Percentiles rank a stretch among this genome's conserved stretches.
Conservation (phyloP, 1,140 invertebrate genomes). For the Pachypeltis micranthus region DNA sequence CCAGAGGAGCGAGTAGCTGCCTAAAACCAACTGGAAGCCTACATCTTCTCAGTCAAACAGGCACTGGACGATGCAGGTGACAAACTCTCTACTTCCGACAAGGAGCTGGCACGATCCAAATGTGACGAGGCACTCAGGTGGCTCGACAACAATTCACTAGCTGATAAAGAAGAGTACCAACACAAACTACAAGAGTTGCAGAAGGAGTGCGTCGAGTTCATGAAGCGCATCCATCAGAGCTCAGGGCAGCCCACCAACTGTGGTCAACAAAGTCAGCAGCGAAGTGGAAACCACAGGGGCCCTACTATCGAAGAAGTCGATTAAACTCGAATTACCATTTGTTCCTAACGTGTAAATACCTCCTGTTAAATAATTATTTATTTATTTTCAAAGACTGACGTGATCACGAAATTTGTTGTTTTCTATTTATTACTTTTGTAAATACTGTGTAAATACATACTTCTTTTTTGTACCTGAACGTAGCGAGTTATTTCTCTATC, state of each 20-base stretch:
- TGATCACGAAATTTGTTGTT: too few species aligned
- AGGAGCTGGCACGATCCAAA: conserved; percentile 35
- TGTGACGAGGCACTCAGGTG: conserved; percentile 43
- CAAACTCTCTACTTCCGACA: conserved; percentile 15
- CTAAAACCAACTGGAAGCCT: conserved; percentile 70
- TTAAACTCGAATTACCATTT: too few species aligned
- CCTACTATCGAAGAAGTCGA: conserved; percentile 63
- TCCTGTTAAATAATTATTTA: too few species aligned
- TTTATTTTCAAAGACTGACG: too few species aligned
- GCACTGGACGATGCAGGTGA: conserved; percentile 25
- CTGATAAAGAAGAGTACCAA: conserved; percentile 51
- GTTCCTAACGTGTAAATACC: too few species aligned
- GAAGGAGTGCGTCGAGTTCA: conserved; percentile 39
- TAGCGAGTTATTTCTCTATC: too few species aligned
- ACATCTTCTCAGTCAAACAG: conserved; percentile 65
- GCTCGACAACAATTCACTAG: conserved; percentile 49
- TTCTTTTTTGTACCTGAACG: too few species aligned
- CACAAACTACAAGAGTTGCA: conserved; percentile 43
- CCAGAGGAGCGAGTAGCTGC: conserved; percentile 46
- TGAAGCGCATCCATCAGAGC: conserved; percentile 38
- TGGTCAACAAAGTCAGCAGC: conserved; percentile 14
- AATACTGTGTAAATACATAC: too few species aligned
- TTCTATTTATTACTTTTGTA: too few species aligned
- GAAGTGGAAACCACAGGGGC: conserved; percentile 31
- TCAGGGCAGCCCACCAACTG: neutral